Base-by-base conservation (phyloP, 2,797 vertebrate genomes). In the Balearica regulorum region DNA sequence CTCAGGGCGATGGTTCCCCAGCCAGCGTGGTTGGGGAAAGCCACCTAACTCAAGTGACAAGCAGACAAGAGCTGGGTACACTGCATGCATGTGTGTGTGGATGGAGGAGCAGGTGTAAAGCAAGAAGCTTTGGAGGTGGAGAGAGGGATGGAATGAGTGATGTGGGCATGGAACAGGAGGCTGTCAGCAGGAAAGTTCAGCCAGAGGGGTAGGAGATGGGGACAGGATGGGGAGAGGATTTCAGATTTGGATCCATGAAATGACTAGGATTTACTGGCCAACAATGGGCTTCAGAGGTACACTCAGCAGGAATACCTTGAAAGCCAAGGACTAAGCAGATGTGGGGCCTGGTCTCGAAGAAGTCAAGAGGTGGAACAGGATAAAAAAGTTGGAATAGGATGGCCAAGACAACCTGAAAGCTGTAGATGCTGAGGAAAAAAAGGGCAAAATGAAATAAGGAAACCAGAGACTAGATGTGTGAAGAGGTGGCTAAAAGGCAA, bases 41-140 rank as follows among this genome's bases (percentile, higher is more conserved):
- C 5, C n/a, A 62, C 8, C 8, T 12, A 58, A 13, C 8, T 66
- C 43, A 90, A 18, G 21, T 22, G n/a, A 9, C 54, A 43, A 86
- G 33, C 0, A 8, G 49, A 9, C 17, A 64, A 77, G 31, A 55
- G 16, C 9, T 5, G 24, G 21, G 41, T 16, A 19, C 13, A 9
- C 6, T 5, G 9, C 3, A 1, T 57, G 26, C 29, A 17, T 10
- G 18, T 33, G 13, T 3, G 3, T 15, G 4, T 13, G 37, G 21
- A 61, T 33, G 26, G 43, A 66, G 12, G 24, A 64, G 25, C 3
- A 10, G 35, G 18, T 54, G 16, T 4, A 64, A 19, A 35, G 28
- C 39, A 82, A 12, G 49, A 55, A 51, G 17, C 5, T n/a, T 16
- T 69, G 51, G 20, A 29, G 3, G 1, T 55, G 13, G 60, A 15